Percentiles rank a stretch among this genome's conserved stretches.
Evolutionary conservation across 2,113 vertebrate species (phyloP).

Genomic region (Vidua chalybeata): DNA sequence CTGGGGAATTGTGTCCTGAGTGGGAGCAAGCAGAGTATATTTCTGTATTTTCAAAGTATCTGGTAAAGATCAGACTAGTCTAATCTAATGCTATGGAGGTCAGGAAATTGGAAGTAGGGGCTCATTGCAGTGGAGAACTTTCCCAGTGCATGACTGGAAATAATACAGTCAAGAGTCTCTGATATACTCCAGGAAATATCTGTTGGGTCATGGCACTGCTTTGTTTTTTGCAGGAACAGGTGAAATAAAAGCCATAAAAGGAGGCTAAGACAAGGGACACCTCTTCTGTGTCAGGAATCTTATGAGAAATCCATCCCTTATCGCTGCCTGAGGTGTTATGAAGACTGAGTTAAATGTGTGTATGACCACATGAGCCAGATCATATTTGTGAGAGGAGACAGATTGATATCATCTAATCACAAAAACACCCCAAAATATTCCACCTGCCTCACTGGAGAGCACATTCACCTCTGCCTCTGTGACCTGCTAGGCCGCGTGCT

Average conservation of each 20-base stretch:
- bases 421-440: background rate
- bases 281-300: background rate
- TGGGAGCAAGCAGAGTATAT: background rate
- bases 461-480: background rate
- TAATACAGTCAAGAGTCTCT: background rate
- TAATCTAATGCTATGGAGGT: background rate
- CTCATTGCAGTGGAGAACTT: background rate
- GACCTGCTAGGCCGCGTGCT: background rate
- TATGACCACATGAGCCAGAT: background rate
- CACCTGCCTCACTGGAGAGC: background rate
- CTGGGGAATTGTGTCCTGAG: background rate
- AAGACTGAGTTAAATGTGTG: background rate
- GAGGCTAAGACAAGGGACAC: background rate
- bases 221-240: background rate
- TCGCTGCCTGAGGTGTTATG: background rate
- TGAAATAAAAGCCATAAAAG: background rate
- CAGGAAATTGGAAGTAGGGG: slow-evolving; percentile 36
- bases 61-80: background rate
- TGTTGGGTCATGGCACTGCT: background rate
- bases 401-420: background rate
- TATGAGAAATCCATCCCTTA: slow-evolving; percentile 27
- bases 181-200: background rate
- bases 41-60: background rate
- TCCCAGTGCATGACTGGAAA: slow-evolving; percentile 6
- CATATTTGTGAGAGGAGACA: background rate